Evolutionary conservation across 1,140 invertebrate species (phyloP), one percentile per base, ranked within the genome.

Genomic region (Metopolophium dirhodum): DNA sequence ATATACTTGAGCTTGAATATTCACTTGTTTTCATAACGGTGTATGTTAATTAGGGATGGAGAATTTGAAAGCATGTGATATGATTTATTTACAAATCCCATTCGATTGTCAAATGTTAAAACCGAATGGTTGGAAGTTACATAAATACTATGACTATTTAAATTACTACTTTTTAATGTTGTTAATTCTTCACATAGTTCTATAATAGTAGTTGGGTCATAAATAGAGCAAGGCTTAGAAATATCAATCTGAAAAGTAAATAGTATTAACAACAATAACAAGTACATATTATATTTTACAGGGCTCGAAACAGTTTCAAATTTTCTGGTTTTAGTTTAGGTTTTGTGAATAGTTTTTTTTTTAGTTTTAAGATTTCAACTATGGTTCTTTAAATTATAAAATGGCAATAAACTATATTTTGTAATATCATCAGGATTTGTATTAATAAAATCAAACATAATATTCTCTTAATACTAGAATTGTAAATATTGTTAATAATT

Each of bases 1-100:
- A 37, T 37, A 37, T 37, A 82, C 49, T 7, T 1, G 54, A 35
- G n/a, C 23, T 35, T 77, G 20, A 54, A 54, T 41, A 54, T 2
- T 54, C 9, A 93, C 91, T 49, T 93, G 45, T 93, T 93, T 93
- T 93, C 91, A 93, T 85, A 93, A 57, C 49, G 85, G 57, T 93
- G 91, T 93, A 83, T 45, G 35, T 20, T 93, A 22, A 93, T 93
- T 57, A 93, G 30, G 7, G 91, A 93, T 57, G 91, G 91, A 93
- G 91, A 49, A 93, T 54, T 85, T 85, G 91, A 85, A 41, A 93
- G 91, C 91, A 93, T 93, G 30, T 93, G 91, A 85, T 49, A 57
- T 35, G 82, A 85, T 93, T 93, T 93, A 57, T 47, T 35, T 7
- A 86, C 9, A 45, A 93, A 93, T 45, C 91, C 91, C 49, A 93